Base-by-base conservation (phyloP, 2,797 vertebrate genomes). In the Protosalanx chinensis region DNA sequence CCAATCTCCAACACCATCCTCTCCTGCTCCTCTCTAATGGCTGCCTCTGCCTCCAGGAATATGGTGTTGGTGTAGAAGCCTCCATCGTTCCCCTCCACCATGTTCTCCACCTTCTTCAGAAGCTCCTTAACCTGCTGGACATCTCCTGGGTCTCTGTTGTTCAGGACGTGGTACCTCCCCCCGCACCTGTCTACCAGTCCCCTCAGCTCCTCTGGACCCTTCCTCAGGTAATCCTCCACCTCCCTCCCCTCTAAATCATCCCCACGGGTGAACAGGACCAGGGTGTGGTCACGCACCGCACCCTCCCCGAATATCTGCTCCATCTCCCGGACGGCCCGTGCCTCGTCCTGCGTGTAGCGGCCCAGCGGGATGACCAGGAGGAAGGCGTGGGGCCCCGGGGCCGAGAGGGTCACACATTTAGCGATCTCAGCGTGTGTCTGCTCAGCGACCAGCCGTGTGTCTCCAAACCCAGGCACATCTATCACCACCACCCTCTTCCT, bases 331-430 rank as follows among this genome's bases (percentile, higher is more conserved):
- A 84, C 83, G 0, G 89, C 90, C 53, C 63, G 72, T 23, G 64
- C 68, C 35, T 94, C 93, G 4, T 81, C 70, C 0, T 84, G 82
- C 4, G 93, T 94, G 72, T 91, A 94, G 65, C 93, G 89, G 2
- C 93, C 93, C n/a, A 94, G 64, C 0, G 91, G 92, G 27, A 92
- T 82, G 23, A 93, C 92, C 58, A 95, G 77, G 56, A 95, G 90
- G 80, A 95, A 91, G 3, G 91, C 92, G 0, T 95, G 93, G 0
- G 93, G 93, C 3, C 93, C 94, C 0, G 93, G 93, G 2, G 88
- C 85, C 0, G 79, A 90, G 8, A 92, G 86, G 15, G 81, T 74
- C 72, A 95, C 89, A 53, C 94, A 94, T 57, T 88, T 89, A 0
- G 89, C 86, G 0, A 94, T 84, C 73, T 95, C 93, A 3, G 67